A percentile compares a stretch with the other conserved stretches of the same genome.
phyloP scores from a whole-genome alignment of 2,113 vertebrate genomes.

The Marcusenius ussheri region DNA sequence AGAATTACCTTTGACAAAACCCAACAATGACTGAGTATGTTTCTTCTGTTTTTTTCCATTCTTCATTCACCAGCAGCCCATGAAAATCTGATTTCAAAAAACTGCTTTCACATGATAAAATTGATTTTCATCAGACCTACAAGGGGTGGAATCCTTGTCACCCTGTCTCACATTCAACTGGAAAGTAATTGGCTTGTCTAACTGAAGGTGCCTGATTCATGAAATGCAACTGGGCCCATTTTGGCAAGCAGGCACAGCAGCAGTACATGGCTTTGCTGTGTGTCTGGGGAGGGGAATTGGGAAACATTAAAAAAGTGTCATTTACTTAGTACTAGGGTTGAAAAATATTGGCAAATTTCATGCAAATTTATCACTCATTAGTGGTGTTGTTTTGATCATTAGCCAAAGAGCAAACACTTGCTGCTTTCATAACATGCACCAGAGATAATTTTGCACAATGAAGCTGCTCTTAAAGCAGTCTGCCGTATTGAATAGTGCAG shows the following conservation, averaged over 20 bases:
- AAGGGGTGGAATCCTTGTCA: neutral
- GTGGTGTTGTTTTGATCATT: neutral
- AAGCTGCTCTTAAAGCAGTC: neutral
- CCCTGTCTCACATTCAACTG: neutral
- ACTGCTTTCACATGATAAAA: neutral
- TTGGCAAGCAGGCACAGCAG: neutral
- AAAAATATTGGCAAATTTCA: slow-evolving; percentile 9
- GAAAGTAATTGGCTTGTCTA: neutral
- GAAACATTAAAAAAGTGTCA: neutral
- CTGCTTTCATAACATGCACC: neutral
- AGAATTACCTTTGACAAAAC: neutral
- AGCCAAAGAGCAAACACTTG: neutral
- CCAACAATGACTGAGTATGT: neutral
- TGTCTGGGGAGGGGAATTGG: neutral
- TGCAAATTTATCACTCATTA: slow-evolving; percentile 12
- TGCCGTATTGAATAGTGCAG: neutral
- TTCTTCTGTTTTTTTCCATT: neutral
- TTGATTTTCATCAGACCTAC: neutral
- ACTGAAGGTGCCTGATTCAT: neutral
- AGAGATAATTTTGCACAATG: neutral
- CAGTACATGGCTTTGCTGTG: neutral
- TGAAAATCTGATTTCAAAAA: slow-evolving; percentile 3
- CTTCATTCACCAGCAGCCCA: neutral
- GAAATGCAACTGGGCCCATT: neutral
- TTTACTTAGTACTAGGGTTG: neutral